A percentile compares a stretch with the other conserved stretches of the same genome.
These are phyloP conservation scores for Chrysodeixis includens DNA, from an alignment of 2,888 invertebrate species.

Conservation along the genomic window DNA sequence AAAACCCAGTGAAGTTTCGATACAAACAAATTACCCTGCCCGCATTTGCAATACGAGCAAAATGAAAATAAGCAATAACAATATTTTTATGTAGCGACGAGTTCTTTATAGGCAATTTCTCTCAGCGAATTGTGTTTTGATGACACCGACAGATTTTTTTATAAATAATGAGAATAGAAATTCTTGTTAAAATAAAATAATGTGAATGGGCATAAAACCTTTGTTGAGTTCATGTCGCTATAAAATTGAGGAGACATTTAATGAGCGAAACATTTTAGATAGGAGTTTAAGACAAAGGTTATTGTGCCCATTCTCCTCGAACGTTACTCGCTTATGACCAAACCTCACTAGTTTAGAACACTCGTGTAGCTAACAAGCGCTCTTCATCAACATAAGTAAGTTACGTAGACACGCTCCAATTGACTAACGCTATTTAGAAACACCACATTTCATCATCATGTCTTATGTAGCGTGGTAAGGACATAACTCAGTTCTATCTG, in stretches of 20 bases:
- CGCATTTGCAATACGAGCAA: slow-evolving; percentile 38
- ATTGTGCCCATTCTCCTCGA: slow-evolving; percentile 5
- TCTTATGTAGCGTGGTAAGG: not conserved
- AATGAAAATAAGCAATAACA: slow-evolving; percentile 55
- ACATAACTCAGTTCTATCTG: too few relatives aligned
- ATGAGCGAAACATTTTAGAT: not conserved
- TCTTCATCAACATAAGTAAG: slow-evolving; percentile 4
- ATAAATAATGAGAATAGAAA: slow-evolving; percentile 19
- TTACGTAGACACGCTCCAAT: slow-evolving; percentile 4
- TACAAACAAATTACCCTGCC: slow-evolving; percentile 42
- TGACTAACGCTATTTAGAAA: not conserved
- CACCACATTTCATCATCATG: not conserved
- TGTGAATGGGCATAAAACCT: not conserved
- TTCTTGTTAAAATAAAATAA: slow-evolving; percentile 7
- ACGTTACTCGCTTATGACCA: slow-evolving; percentile 4
- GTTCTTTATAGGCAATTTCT: slow-evolving; percentile 51
- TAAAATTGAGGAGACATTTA: not conserved
- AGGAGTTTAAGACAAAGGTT: slow-evolving; percentile 1
- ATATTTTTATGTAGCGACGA: slow-evolving; percentile 50
- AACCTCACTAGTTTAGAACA: slow-evolving; percentile 4
- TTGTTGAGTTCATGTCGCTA: not conserved
- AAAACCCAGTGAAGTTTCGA: slow-evolving; percentile 39
- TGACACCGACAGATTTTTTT: slow-evolving; percentile 24
- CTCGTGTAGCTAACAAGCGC: slow-evolving; percentile 1
- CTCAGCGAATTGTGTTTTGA: slow-evolving; percentile 37